A percentile compares a stretch with the other conserved stretches of the same genome.
phyloP scores from a whole-genome alignment of 1,140 invertebrate genomes.

The Platorchestia sp. region DNA sequence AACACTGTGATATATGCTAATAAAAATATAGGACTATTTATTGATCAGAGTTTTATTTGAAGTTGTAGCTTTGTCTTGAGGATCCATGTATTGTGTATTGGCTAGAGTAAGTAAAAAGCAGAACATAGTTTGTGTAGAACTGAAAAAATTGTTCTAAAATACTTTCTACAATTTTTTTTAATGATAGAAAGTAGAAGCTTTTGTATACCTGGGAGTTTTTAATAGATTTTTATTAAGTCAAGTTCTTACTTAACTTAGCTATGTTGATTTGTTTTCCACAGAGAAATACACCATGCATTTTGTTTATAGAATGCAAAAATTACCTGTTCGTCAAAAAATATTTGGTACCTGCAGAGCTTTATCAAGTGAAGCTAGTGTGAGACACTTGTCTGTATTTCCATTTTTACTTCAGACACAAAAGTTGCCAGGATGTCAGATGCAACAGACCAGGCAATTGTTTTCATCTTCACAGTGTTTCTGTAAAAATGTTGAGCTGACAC shows the following conservation, averaged over 20 bases:
- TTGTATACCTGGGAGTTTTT: no score
- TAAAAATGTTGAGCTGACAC: conserved; percentile 8
- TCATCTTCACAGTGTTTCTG: not conserved
- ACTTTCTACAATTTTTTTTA: no score
- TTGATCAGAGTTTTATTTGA: no score
- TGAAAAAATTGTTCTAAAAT: no score
- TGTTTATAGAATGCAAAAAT: not conserved
- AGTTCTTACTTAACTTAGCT: not conserved
- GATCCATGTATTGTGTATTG: no score
- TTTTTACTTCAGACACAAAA: not conserved
- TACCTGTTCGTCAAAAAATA: not conserved
- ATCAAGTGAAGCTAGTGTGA: not conserved
- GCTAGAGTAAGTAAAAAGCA: no score
- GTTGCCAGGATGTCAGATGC: not conserved
- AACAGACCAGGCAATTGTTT: not conserved
- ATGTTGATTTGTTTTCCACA: not conserved
- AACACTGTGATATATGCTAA: no score
- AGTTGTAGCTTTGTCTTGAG: no score
- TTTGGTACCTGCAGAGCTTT: not conserved
- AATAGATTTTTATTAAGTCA: not conserved
- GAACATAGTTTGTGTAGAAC: no score
- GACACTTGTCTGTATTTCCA: not conserved
- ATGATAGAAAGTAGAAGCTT: no score
- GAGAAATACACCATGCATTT: not conserved
- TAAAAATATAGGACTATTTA: no score